phyloP scores from a whole-genome alignment of 2,888 invertebrate genomes.

The Ochropleura leucogaster region DNA sequence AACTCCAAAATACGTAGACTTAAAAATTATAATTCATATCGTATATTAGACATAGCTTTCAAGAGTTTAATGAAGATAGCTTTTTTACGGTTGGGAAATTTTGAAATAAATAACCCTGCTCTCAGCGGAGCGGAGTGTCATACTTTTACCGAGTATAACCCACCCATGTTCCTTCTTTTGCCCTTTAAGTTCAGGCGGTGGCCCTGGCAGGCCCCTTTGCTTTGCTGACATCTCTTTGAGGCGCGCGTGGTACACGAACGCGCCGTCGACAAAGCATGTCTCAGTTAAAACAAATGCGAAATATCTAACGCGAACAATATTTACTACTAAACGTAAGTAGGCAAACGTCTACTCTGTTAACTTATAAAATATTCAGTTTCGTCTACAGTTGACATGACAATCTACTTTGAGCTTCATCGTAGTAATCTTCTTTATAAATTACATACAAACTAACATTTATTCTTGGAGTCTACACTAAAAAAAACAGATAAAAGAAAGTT shows the following conservation, averaged over 20 bases:
- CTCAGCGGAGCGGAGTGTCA: no score
- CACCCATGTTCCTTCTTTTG: no score
- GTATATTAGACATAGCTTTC: not conserved
- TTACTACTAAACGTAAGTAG: constrained; percentile 21
- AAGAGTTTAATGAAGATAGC: not conserved
- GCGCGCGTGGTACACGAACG: no score
- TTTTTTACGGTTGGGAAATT: no score
- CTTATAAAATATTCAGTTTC: constrained; percentile 39
- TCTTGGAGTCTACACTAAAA: not conserved
- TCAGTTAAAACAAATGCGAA: constrained; percentile 5
- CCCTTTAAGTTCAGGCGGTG: no score
- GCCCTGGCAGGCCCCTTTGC: no score
- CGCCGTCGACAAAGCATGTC: not conserved
- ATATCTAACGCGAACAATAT: constrained; percentile 14
- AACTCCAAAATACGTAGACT: not conserved
- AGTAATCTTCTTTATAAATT: constrained; percentile 22
- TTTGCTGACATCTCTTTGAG: no score
- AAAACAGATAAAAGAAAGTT: constrained; percentile 1
- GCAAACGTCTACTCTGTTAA: not conserved
- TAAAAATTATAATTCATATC: constrained; percentile 1
- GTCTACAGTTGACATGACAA: constrained; percentile 28
- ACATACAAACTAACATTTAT: constrained; percentile 17
- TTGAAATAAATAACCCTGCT: no score
- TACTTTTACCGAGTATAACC: no score
- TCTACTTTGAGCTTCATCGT: constrained; percentile 35